phyloP scores from a whole-genome alignment of 1,140 invertebrate genomes.

The Phymastichus coffea region DNA sequence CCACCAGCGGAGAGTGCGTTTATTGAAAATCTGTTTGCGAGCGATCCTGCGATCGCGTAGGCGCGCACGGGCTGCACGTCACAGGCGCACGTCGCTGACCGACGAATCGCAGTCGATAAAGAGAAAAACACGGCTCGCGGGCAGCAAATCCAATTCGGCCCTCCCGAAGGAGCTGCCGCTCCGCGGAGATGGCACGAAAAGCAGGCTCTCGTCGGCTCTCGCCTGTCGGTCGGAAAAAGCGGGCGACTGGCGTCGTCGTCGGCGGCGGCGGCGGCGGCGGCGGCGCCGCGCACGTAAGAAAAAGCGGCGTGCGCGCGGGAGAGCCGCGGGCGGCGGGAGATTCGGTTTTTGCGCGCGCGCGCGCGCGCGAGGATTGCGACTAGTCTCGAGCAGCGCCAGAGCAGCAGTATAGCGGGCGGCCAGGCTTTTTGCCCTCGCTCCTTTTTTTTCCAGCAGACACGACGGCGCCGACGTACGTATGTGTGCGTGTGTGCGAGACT shows the following conservation, averaged over 20 bases:
- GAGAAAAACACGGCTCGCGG: too few species aligned
- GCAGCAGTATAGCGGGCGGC: slow-evolving; percentile 39
- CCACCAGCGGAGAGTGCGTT: too few species aligned
- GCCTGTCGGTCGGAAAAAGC: not conserved
- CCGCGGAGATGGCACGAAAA: too few species aligned
- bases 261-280: not conserved
- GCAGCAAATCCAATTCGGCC: too few species aligned
- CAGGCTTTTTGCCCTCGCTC: slow-evolving; percentile 38
- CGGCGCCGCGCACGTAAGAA: not conserved
- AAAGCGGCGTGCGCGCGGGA: not conserved
- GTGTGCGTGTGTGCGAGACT: too few species aligned
- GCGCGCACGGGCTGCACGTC: not conserved
- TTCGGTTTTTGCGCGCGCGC: slow-evolving; percentile 22
- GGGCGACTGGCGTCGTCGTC: not conserved
- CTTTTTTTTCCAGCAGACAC: slow-evolving; percentile 34
- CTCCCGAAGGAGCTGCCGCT: too few species aligned
- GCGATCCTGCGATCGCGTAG: too few species aligned
- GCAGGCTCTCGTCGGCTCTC: too few species aligned
- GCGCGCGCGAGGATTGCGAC: slow-evolving; percentile 7
- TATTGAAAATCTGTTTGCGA: not conserved
- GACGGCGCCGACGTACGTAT: too few species aligned
- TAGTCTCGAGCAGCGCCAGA: slow-evolving; percentile 35
- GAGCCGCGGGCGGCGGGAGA: slow-evolving; percentile 21
- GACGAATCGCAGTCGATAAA: too few species aligned
- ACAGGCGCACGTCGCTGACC: too few species aligned